These are phyloP conservation scores for Seira musarum DNA, from an alignment of 2,888 invertebrate genomes.

Conservation along the genomic window DNA sequence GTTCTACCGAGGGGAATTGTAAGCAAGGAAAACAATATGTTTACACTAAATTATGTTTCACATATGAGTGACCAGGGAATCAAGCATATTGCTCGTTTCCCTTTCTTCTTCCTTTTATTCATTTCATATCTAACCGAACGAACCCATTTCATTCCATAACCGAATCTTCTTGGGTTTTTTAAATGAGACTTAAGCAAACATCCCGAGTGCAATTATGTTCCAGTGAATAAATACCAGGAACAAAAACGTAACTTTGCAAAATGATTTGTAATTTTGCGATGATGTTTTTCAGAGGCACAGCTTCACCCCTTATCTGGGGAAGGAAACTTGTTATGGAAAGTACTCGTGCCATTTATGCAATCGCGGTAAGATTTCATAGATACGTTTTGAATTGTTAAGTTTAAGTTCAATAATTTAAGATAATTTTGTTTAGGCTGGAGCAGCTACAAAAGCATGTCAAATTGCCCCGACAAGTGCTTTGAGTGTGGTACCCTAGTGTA, in stretches of 20 bases:
- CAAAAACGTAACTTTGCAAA: too few species aligned
- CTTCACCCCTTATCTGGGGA: slow-evolving; percentile 56
- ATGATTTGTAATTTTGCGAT: too few species aligned
- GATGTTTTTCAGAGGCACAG: slow-evolving; percentile 39
- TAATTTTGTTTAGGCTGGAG: slow-evolving; percentile 11
- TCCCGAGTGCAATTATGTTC: too few species aligned
- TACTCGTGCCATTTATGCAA: slow-evolving; percentile 54
- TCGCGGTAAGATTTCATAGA: slow-evolving; percentile 33
- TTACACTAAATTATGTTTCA: too few species aligned
- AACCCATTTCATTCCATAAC: too few species aligned
- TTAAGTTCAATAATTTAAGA: not conserved
- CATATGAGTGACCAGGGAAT: too few species aligned
- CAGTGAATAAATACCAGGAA: too few species aligned
- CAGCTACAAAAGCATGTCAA: slow-evolving; percentile 56
- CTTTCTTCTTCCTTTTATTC: too few species aligned
- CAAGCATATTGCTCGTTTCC: too few species aligned
- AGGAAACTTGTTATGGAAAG: slow-evolving; percentile 57
- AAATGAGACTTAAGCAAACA: too few species aligned
- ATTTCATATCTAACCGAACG: too few species aligned
- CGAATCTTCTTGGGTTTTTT: too few species aligned
- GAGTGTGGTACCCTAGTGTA: slow-evolving; percentile 52
- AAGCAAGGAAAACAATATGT: not conserved
- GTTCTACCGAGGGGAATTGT: slow-evolving; percentile 53
- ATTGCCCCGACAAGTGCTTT: slow-evolving; percentile 58
- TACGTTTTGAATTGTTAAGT: not conserved